Evolutionary conservation across 37 sponge, comb jelly and placozoan species (phyloP), one percentile per base, ranked within the genome.

Genomic region (Lycopodina hypogea): DNA sequence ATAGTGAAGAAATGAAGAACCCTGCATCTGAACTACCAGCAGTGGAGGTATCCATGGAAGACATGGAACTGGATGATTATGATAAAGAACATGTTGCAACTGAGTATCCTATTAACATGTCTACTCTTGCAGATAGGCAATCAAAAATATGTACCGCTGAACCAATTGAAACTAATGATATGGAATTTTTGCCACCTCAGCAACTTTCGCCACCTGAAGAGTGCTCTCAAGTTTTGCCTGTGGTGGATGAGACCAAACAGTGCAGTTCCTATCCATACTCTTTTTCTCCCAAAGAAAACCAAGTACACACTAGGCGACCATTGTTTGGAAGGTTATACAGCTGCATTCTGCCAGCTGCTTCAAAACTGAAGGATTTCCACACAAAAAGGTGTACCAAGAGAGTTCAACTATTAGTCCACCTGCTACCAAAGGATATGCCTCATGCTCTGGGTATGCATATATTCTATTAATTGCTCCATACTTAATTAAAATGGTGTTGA

Each of bases 291-390:
- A 12, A 45, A 45, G 9, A 12, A 45, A 9, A 45, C n/a, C 48
- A 45, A 9, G 8, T 45, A 45, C 48, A 45, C 48, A 45, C 28
- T 26, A 59, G 60, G 30, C 30, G 33, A 2, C 42, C 75, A 64
- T 78, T 76, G 26, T 74, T 45, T 58, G 33, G 33, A n/a, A 62
- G 89, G 14, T 76, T 89, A 24, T 42, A 84, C 56, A 40, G 74
- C 45, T 84, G 84, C 30, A 84, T 89, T 32, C 89, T 84, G 51
- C 76, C 84, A 71, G 89, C 81, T 61, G 84, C 69, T 8, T 74
- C 89, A 33, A 50, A 55, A 22, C 65, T 89, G 1, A 48, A 82
- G 19, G 83, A 82, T 30, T 56, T 23, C 11, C 22, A 28, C 28
- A 40, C 53, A 17, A 67, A 69, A 28, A 30, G 88, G 24, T 70